Conservation (phyloP, 2,888 invertebrate genomes). For the Toxonevra muliebris region DNA sequence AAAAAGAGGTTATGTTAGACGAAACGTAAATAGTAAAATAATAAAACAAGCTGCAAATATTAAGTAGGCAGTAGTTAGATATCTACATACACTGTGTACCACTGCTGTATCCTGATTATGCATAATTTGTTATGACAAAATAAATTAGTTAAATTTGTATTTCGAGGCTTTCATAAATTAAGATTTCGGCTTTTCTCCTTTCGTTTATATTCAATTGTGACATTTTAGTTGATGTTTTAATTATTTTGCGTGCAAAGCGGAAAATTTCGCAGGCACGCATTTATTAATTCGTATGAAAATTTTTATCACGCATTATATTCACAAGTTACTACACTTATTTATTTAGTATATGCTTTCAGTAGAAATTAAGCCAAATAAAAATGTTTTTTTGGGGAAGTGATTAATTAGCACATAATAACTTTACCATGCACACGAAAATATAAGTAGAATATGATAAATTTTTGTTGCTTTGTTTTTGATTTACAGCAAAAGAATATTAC, state of each 20-base stretch:
- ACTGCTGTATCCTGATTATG: constrained; percentile 23
- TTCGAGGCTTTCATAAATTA: constrained; percentile 20
- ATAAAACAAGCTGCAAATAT: too few relatives aligned
- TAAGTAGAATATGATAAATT: too few relatives aligned
- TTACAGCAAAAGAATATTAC: too few relatives aligned
- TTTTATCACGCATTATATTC: too few relatives aligned
- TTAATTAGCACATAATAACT: constrained; percentile 45
- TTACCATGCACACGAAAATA: constrained; percentile 8
- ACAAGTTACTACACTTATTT: too few relatives aligned
- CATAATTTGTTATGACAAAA: constrained; percentile 37
- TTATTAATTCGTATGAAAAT: neutral
- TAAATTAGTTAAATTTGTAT: constrained; percentile 21
- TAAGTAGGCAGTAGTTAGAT: too few relatives aligned
- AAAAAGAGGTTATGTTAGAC: too few relatives aligned
- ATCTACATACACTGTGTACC: neutral
- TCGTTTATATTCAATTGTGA: constrained; percentile 14
- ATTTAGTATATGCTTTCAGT: neutral
- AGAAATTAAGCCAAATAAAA: constrained; percentile 25
- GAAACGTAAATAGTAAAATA: too few relatives aligned
- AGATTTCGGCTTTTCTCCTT: constrained; percentile 3
- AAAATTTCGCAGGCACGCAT: constrained; percentile 30
- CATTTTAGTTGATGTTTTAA: constrained; percentile 32
- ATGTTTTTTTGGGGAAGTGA: constrained; percentile 38
- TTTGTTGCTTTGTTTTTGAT: too few relatives aligned
- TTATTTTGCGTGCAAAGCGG: constrained; percentile 36